These are phyloP conservation scores for Nymphalis urticae DNA, from an alignment of 2,888 invertebrate genomes.

Conservation along the genomic window DNA sequence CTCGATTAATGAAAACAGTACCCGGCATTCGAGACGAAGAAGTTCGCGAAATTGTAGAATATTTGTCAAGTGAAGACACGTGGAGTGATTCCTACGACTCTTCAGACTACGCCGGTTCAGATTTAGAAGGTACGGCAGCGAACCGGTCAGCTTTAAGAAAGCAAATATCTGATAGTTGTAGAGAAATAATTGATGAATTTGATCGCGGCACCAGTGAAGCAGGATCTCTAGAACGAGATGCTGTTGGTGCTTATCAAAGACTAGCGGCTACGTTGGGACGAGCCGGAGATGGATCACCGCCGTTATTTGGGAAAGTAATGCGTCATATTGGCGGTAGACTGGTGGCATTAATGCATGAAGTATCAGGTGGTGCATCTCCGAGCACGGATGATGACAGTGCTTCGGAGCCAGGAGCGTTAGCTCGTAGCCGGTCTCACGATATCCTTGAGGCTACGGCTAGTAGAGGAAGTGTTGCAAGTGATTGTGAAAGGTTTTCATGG, in stretches of 20 bases:
- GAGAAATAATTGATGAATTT: conserved; percentile 93
- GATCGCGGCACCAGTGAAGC: conserved; percentile 86
- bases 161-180: conserved; percentile 93
- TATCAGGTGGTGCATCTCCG: conserved; percentile 89
- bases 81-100: conserved; percentile 97
- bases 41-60: conserved; percentile 95
- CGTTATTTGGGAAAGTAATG: conserved; percentile 94
- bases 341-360: conserved; percentile 95
- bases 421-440: conserved; percentile 92
- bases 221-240: conserved; percentile 85
- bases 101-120: conserved; percentile 94
- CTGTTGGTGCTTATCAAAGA: conserved; percentile 93
- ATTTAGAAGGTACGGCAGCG: conserved; percentile 86
- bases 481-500: conserved; percentile 95
- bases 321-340: conserved; percentile 93
- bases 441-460: conserved; percentile 84
- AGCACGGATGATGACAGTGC: conserved; percentile 88
- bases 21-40: conserved; percentile 95
- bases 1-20: conserved; percentile 95
- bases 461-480: conserved; percentile 87
- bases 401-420: conserved; percentile 85
- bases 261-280: conserved; percentile 92
- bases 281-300: conserved; percentile 87
- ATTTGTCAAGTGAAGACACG: conserved; percentile 94
- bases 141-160: conserved; percentile 88